Percentiles rank a stretch among this genome's conserved stretches.
These are phyloP conservation scores for Porites lutea DNA, from an alignment of 64 coral and sea anemone genomes.

Conservation along the genomic window DNA sequence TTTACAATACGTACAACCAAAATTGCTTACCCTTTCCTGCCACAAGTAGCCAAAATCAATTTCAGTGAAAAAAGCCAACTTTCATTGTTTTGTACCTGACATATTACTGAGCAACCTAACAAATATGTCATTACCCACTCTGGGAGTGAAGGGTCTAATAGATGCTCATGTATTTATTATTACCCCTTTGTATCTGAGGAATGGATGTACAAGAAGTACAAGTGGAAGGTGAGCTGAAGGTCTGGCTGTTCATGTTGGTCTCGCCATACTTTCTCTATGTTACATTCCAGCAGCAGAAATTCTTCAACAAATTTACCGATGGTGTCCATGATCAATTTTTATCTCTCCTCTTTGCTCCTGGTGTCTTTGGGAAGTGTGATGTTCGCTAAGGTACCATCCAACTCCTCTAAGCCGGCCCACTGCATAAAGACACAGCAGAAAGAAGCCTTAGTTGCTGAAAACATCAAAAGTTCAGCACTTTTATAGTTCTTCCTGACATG, in stretches of 20 bases:
- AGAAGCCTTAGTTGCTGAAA: slow-evolving; percentile 63
- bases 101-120: too few relatives aligned
- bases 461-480: slow-evolving; percentile 67
- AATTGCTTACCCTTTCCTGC: too few relatives aligned
- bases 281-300: slow-evolving; percentile 66
- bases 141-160: background rate
- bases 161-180: background rate
- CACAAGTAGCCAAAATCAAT: too few relatives aligned
- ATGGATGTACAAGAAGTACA: background rate
- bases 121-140: too few relatives aligned
- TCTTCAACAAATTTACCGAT: slow-evolving; percentile 66
- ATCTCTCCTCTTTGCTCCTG: background rate
- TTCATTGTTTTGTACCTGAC: too few relatives aligned
- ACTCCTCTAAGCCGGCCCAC: slow-evolving; percentile 53
- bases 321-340: background rate
- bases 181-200: background rate
- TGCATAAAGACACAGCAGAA: slow-evolving; percentile 69
- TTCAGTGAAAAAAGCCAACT: too few relatives aligned
- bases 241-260: slow-evolving; percentile 34
- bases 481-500: slow-evolving; percentile 74
- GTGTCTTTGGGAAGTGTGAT: background rate
- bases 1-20: too few relatives aligned
- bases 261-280: slow-evolving; percentile 33
- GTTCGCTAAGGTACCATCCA: slow-evolving; percentile 1
- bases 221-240: background rate